Evolutionary conservation across 2,888 invertebrate species (phyloP).

Genomic region (Lasioglossum figueresi): DNA sequence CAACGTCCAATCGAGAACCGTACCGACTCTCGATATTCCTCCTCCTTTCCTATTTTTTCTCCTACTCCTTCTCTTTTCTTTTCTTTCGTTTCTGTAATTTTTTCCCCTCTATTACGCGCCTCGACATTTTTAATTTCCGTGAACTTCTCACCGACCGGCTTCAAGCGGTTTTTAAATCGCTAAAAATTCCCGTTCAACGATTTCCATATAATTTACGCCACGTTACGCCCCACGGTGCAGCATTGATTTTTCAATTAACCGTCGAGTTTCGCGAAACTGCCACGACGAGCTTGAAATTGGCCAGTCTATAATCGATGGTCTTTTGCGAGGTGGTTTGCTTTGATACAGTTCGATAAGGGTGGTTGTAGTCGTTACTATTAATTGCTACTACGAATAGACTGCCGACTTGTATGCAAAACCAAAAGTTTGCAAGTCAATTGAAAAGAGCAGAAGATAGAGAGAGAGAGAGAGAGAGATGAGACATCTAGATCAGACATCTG

Average conservation of each 20-base stretch:
- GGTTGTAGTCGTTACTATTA: too few relatives aligned
- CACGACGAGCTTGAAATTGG: neutral
- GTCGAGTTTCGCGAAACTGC: neutral
- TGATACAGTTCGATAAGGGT: too few relatives aligned
- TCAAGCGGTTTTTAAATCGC: neutral
- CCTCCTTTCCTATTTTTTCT: neutral
- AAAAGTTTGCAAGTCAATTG: neutral
- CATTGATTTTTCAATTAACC: neutral
- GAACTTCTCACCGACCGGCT: neutral
- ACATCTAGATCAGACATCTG: too few relatives aligned
- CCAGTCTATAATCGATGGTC: neutral
- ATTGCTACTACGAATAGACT: too few relatives aligned
- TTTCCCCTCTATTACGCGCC: conserved; percentile 23
- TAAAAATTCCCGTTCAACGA: neutral
- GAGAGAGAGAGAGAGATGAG: too few relatives aligned
- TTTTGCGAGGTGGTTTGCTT: too few relatives aligned
- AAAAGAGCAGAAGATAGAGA: too few relatives aligned
- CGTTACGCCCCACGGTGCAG: neutral
- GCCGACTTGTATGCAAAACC: neutral
- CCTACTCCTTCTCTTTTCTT: neutral
- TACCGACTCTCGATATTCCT: conserved; percentile 1
- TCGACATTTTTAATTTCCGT: conserved; percentile 17
- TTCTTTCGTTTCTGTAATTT: conserved; percentile 3
- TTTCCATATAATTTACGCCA: neutral
- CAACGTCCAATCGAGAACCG: conserved; percentile 11